Evolutionary conservation across 2,113 vertebrate species (phyloP), one percentile per base, ranked within the genome.

Genomic region (Peromyscus polionotus): DNA sequence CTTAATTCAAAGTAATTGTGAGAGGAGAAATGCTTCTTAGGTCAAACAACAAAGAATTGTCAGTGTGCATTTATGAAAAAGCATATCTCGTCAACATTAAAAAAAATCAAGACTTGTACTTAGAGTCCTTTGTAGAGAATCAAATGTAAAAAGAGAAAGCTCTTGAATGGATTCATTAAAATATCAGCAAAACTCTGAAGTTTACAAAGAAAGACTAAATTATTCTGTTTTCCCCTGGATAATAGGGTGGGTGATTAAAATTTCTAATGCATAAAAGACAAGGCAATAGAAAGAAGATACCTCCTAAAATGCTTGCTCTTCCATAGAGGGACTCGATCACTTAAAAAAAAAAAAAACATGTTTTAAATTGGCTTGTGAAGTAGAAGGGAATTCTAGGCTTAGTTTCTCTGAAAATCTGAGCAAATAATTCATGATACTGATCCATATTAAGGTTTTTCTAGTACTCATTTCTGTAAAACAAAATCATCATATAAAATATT

Each of bases 1-100:
- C n/a, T 95, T 97, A 95, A 77, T 97, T 89, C 90, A 97, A 97
- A 95, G 76, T 57, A 94, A 81, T 84, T 93, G 85, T 88, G 42
- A 95, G 96, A 33, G n/a, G 76, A 88, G 51, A 76, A 33, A 85
- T 96, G 67, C 7, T 92, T 12, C 77, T 93, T 88, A 73, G 61
- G 48, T 3, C 84, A 92, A 54, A 93, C 80, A 94, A 72, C 48
- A 80, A 92, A 90, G n/a, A n/a, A n/a, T n/a, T 51, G 9, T 91
- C 83, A 76, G 14, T 65, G 12, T 65, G 7, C n/a, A 61, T 85
- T 92, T 85, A 59, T 72, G 13, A 65, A 96, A 95, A 92, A 90
- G 14, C 70, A 1, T 68, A 75, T 92, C 89, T 96, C 1, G 17
- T 93, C 63, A 92, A 36, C 75, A 67, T 88, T 59, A 90, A 96